A percentile compares a stretch with the other conserved stretches of the same genome.
These are phyloP conservation scores for Salmo trutta DNA, from an alignment of 2,797 vertebrate species.

Conservation along the genomic window DNA sequence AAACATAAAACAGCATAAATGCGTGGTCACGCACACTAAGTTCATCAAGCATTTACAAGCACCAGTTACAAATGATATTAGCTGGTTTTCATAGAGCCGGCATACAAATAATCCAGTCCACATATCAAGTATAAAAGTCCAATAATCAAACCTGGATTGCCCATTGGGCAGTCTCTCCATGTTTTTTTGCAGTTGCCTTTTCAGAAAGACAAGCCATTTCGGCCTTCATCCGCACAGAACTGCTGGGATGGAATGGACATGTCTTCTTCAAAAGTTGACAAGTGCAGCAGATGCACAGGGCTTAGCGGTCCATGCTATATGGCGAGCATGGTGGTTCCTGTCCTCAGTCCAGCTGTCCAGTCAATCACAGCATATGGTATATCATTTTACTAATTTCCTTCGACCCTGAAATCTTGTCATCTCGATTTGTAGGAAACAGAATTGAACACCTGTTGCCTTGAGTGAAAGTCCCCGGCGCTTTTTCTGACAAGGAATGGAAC, in stretches of 20 bases:
- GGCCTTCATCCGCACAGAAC: not conserved
- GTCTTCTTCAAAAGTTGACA: slow-evolving; percentile 9
- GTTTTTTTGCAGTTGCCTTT: not conserved
- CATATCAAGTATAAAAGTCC: not conserved
- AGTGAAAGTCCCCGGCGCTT: not conserved
- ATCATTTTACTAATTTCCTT: slow-evolving; percentile 19
- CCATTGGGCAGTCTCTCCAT: not conserved
- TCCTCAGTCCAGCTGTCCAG: slow-evolving; percentile 43
- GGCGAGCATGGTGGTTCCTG: not conserved
- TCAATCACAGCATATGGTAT: slow-evolving; percentile 27
- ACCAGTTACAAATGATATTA: not conserved
- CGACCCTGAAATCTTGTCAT: slow-evolving; percentile 54
- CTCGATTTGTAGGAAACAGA: slow-evolving; percentile 44
- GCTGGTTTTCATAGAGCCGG: slow-evolving; percentile 11
- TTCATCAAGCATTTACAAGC: not conserved
- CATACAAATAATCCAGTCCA: slow-evolving; percentile 14
- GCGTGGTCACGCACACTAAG: not conserved
- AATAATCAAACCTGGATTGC: not conserved
- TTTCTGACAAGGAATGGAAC: slow-evolving; percentile 1
- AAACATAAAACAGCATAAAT: not conserved
- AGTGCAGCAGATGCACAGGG: slow-evolving; percentile 16
- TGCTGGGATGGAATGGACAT: not conserved
- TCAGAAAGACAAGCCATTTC: not conserved
- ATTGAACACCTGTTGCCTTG: slow-evolving; percentile 49
- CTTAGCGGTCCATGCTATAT: not conserved